Conservation (phyloP, 2,797 vertebrate species). For the Protonibea diacanthus region DNA sequence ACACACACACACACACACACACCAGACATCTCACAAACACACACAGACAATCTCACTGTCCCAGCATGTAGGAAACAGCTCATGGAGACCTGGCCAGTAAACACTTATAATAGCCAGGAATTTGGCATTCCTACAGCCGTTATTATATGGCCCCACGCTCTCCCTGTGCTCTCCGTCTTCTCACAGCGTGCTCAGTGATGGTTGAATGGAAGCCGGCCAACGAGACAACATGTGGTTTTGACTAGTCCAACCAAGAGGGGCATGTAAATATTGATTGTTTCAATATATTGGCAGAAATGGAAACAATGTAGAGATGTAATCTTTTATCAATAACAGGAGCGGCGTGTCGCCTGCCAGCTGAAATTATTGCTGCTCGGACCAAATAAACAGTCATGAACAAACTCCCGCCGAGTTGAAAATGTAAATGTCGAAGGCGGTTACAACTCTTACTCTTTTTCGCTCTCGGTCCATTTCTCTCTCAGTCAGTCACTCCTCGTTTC, state of each 20-base stretch:
- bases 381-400: slow-evolving; percentile 62
- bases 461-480: slow-evolving; percentile 20
- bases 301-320: slow-evolving; percentile 72
- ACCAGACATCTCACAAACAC: not conserved
- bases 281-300: slow-evolving; percentile 73
- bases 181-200: slow-evolving; percentile 56
- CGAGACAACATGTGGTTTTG: slow-evolving; percentile 74
- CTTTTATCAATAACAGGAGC: slow-evolving; percentile 71
- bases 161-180: slow-evolving; percentile 41
- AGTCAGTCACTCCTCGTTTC: slow-evolving; percentile 31
- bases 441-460: slow-evolving; percentile 16
- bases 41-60: slow-evolving; percentile 50
- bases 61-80: slow-evolving; percentile 72
- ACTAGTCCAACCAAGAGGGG: slow-evolving; percentile 65
- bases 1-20: not conserved
- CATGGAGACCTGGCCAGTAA: slow-evolving; percentile 70
- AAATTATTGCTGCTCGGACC: slow-evolving; percentile 54
- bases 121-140: slow-evolving; percentile 69
- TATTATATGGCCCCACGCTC: slow-evolving; percentile 68
- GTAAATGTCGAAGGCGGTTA: slow-evolving; percentile 50
- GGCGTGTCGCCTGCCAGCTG: slow-evolving; percentile 58
- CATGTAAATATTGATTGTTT: slow-evolving; percentile 80
- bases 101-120: slow-evolving; percentile 77
- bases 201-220: slow-evolving; percentile 65
- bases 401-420: slow-evolving; percentile 55